A percentile compares a stretch with the other conserved stretches of the same genome.
These are phyloP conservation scores for Schizotus pectinicornis DNA, from an alignment of 2,888 invertebrate species.

Conservation along the genomic window DNA sequence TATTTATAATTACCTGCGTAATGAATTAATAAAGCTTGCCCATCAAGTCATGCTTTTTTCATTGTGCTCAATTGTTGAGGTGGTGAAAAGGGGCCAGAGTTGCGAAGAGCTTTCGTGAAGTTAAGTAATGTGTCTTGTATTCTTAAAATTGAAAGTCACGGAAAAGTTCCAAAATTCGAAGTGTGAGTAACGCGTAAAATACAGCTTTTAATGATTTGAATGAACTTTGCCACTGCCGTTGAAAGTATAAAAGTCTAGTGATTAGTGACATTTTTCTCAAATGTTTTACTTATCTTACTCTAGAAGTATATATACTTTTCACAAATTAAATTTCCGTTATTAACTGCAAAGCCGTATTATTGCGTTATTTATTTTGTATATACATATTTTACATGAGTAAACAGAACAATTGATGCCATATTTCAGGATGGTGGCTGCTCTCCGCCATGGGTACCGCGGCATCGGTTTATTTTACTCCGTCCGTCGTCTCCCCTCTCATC, in stretches of 20 bases:
- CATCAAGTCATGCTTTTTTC: slow-evolving; percentile 23
- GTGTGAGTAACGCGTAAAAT: too few species aligned
- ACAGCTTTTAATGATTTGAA: too few species aligned
- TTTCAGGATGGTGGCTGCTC: slow-evolving; percentile 55
- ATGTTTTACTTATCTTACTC: too few species aligned
- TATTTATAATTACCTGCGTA: slow-evolving; percentile 16
- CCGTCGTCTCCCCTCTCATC: background rate
- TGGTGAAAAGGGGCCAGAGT: slow-evolving; percentile 50
- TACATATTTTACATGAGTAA: slow-evolving; percentile 15
- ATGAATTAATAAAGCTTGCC: slow-evolving; percentile 27
- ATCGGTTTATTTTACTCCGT: slow-evolving; percentile 15
- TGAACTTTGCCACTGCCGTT: too few species aligned
- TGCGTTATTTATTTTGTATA: background rate
- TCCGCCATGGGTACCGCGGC: slow-evolving; percentile 46
- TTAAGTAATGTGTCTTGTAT: background rate
- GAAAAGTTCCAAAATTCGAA: slow-evolving; percentile 17
- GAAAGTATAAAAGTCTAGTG: too few species aligned
- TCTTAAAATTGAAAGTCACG: background rate
- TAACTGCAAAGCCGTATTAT: too few species aligned
- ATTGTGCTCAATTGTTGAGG: slow-evolving; percentile 37
- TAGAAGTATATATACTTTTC: too few species aligned
- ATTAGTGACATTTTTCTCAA: too few species aligned
- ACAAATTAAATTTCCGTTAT: too few species aligned
- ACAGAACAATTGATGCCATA: slow-evolving; percentile 33
- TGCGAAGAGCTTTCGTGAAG: slow-evolving; percentile 27